These are phyloP conservation scores for Cuniculus paca DNA, from an alignment of 2,797 vertebrate genomes.

Conservation along the genomic window DNA sequence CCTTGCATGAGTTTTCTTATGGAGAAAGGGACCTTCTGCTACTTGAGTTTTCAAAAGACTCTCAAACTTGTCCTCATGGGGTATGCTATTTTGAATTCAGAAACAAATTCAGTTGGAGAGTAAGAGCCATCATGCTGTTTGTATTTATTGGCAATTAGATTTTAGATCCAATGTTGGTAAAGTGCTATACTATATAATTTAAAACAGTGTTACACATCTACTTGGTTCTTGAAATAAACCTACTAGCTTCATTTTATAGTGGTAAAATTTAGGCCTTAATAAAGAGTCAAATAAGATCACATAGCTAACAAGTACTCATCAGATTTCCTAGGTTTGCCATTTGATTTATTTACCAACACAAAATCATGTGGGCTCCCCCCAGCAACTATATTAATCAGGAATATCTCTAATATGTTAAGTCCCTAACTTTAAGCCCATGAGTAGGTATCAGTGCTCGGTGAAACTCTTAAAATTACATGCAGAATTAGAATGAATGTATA, in stretches of 20 bases:
- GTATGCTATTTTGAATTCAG: background rate
- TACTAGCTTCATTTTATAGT: background rate
- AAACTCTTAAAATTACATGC: background rate
- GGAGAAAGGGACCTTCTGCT: background rate
- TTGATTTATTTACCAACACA: background rate
- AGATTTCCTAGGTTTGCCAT: background rate
- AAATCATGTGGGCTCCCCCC: background rate
- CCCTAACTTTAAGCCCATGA: background rate
- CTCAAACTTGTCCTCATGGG: background rate
- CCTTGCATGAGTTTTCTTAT: background rate
- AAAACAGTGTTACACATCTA: background rate
- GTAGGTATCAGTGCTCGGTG: background rate
- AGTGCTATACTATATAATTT: background rate
- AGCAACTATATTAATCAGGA: background rate
- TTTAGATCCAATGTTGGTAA: slow-evolving; percentile 45
- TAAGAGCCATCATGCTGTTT: background rate
- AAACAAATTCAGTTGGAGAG: background rate
- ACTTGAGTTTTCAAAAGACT: background rate
- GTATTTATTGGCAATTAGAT: background rate
- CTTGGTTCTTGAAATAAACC: slow-evolving; percentile 51
- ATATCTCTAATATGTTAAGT: background rate
- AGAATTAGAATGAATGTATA: background rate
- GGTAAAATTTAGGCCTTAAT: background rate
- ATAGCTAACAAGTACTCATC: background rate
- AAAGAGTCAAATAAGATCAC: background rate